Evolutionary conservation across 2,888 invertebrate genomes (phyloP).

Genomic region (Oscheius sp.): DNA sequence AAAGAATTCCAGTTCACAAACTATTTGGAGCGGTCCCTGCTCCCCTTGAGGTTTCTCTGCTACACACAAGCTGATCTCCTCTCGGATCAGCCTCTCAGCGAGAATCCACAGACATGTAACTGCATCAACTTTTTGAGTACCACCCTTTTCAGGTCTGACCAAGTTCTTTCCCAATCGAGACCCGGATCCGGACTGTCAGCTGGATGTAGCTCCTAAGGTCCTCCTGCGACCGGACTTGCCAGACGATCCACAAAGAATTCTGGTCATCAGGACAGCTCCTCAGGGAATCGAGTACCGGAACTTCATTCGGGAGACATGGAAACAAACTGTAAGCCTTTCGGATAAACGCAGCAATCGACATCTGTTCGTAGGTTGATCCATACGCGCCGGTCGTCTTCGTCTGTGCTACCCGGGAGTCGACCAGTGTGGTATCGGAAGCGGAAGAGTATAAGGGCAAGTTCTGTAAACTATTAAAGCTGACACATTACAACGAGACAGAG

Average conservation of each 20-base stretch:
- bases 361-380: slow-evolving; percentile 43
- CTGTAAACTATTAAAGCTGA: background rate
- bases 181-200: slow-evolving; percentile 42
- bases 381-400: slow-evolving; percentile 59
- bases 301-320: slow-evolving; percentile 70
- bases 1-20: slow-evolving; percentile 66
- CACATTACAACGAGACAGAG: too few relatives aligned
- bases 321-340: slow-evolving; percentile 41
- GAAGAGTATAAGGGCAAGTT: slow-evolving; percentile 45
- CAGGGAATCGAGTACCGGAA: slow-evolving; percentile 62
- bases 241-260: slow-evolving; percentile 41
- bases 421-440: slow-evolving; percentile 49
- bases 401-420: slow-evolving; percentile 47
- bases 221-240: slow-evolving; percentile 49
- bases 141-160: slow-evolving; percentile 32
- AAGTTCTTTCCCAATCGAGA: slow-evolving; percentile 58
- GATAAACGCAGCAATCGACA: background rate
- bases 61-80: slow-evolving; percentile 71
- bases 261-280: slow-evolving; percentile 65
- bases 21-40: slow-evolving; percentile 70
- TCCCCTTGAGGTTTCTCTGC: slow-evolving; percentile 68
- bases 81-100: slow-evolving; percentile 60
- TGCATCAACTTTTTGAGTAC: background rate
- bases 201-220: slow-evolving; percentile 50
- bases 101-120: slow-evolving; percentile 60